Evolutionary conservation across 2,797 vertebrate genomes (phyloP).

Genomic region (Lepus oiostolus): DNA sequence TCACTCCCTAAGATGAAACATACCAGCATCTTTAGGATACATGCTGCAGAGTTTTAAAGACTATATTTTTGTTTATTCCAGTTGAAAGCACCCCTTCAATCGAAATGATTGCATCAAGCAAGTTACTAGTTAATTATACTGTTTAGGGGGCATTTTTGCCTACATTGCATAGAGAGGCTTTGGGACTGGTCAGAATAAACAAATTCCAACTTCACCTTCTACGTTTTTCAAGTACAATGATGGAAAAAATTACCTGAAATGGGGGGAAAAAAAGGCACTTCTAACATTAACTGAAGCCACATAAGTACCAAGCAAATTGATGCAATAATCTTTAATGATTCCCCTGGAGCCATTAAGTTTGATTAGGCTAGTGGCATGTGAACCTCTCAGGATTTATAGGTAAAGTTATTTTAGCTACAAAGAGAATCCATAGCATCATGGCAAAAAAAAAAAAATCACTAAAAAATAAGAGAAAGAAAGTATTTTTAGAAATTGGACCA

Average conservation of each 20-base stretch:
- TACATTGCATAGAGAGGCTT: neutral
- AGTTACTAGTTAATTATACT: neutral
- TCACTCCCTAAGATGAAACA: neutral
- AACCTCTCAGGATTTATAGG: slow-evolving; percentile 58
- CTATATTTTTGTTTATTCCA: neutral
- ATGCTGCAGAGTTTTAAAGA: neutral
- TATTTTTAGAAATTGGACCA: slow-evolving; percentile 47
- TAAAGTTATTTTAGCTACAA: slow-evolving; percentile 59
- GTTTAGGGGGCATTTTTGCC: neutral
- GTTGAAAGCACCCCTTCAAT: neutral
- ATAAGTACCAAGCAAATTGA: slow-evolving; percentile 39
- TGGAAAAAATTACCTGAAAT: neutral
- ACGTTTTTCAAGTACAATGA: slow-evolving; percentile 47
- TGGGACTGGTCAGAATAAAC: neutral
- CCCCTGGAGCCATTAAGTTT: slow-evolving; percentile 33
- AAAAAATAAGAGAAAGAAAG: neutral
- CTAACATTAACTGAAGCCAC: slow-evolving; percentile 38
- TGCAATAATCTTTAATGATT: slow-evolving; percentile 58
- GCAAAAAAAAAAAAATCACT: slow-evolving; percentile 55
- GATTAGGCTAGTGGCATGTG: slow-evolving; percentile 37
- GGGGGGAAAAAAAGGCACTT: neutral
- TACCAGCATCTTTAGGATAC: neutral
- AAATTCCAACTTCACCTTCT: neutral
- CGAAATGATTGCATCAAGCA: neutral
- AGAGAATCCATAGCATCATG: slow-evolving; percentile 21